Conservation (phyloP, 2,797 vertebrate species). For the Urophycis tenuis region DNA sequence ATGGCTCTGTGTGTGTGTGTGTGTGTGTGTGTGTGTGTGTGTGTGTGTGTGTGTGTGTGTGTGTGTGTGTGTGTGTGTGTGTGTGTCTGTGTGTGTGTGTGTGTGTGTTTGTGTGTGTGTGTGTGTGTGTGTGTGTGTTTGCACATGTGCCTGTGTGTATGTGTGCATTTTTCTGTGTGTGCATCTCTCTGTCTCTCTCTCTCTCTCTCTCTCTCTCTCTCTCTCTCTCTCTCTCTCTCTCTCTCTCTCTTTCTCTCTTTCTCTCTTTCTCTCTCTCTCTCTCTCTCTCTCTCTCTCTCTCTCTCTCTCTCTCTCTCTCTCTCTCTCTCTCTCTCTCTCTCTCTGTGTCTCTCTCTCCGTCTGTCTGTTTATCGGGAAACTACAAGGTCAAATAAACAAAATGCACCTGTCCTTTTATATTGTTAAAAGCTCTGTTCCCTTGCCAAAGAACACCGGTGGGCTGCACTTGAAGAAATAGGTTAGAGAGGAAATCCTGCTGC, state of each 20-base stretch:
- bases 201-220: no score
- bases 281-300: no score
- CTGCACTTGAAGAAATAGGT: slow-evolving; percentile 26
- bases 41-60: background rate
- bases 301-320: no score
- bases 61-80: background rate
- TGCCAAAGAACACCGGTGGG: slow-evolving; percentile 38
- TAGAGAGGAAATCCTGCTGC: slow-evolving; percentile 36
- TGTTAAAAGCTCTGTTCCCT: slow-evolving; percentile 35
- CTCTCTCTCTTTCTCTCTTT: no score
- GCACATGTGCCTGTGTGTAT: no score
- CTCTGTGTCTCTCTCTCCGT: background rate
- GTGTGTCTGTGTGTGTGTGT: background rate
- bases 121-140: no score
- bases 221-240: no score
- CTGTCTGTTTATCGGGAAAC: slow-evolving; percentile 10
- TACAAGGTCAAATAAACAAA: slow-evolving; percentile 30
- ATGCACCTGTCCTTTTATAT: slow-evolving; percentile 19
- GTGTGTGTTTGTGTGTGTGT: no score
- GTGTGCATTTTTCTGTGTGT: no score
- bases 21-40: background rate
- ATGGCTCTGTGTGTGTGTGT: background rate
- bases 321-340: no score
- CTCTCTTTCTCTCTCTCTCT: no score
- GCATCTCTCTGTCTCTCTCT: no score